A percentile compares a stretch with the other conserved stretches of the same genome.
Evolutionary conservation across 2,888 invertebrate genomes (phyloP).

Genomic region (Anaspis maculata): DNA sequence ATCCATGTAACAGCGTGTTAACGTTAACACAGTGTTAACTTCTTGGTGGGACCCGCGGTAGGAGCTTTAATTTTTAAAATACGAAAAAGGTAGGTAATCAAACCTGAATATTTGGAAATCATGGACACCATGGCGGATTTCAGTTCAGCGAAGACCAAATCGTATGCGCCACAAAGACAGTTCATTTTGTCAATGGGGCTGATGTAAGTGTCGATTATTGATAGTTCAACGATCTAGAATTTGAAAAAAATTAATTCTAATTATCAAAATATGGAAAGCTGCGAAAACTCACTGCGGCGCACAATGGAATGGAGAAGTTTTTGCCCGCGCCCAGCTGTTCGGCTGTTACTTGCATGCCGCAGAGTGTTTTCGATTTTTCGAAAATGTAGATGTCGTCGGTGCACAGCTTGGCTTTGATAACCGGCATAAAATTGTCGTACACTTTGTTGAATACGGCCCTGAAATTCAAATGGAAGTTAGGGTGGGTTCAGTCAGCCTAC

Average conservation of each 20-base stretch:
- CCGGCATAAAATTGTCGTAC: slow-evolving; percentile 35
- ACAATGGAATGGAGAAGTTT: slow-evolving; percentile 37
- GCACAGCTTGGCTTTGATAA: slow-evolving; percentile 28
- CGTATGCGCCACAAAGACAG: slow-evolving; percentile 41
- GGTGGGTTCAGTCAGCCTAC: no score
- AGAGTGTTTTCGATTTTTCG: slow-evolving; percentile 34
- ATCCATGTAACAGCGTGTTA: no score
- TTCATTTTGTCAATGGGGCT: slow-evolving; percentile 42
- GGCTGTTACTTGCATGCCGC: slow-evolving; percentile 33
- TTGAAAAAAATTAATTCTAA: slow-evolving; percentile 4
- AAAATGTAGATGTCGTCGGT: slow-evolving; percentile 34
- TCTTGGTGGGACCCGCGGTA: no score
- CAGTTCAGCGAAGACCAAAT: slow-evolving; percentile 43
- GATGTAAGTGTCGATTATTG: slow-evolving; percentile 37
- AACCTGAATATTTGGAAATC: slow-evolving; percentile 31
- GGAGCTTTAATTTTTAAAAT: no score
- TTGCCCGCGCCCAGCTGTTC: slow-evolving; percentile 40
- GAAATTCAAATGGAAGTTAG: no score
- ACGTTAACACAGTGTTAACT: no score
- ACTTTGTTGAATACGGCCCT: slow-evolving; percentile 27
- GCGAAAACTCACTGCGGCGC: slow-evolving; percentile 35
- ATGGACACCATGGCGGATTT: slow-evolving; percentile 41
- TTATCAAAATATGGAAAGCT: slow-evolving; percentile 9
- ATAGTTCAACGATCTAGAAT: slow-evolving; percentile 41
- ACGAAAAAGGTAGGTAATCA: no score